A percentile compares a stretch with the other conserved stretches of the same genome.
Conservation (phyloP, 2,888 invertebrate genomes). For the Tetramorium bicarinatum region DNA sequence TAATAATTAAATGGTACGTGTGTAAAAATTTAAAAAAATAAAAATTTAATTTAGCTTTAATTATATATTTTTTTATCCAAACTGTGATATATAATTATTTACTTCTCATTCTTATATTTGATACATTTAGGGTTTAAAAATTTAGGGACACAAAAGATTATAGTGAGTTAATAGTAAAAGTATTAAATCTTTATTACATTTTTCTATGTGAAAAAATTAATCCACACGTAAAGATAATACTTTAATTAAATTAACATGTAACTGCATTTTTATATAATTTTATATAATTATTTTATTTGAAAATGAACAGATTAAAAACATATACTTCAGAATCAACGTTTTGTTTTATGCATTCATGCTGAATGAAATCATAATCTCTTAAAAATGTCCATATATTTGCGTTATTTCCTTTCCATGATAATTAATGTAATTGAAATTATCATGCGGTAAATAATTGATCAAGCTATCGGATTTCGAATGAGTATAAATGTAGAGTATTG, state of each 20-base stretch:
- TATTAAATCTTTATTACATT: background rate
- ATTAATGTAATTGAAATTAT: slow-evolving; percentile 34
- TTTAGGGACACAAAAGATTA: background rate
- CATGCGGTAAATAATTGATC: slow-evolving; percentile 20
- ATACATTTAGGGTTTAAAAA: background rate
- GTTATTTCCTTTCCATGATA: background rate
- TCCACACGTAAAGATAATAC: background rate
- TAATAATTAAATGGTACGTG: no score
- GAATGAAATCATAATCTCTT: background rate
- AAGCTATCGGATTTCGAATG: slow-evolving; percentile 19
- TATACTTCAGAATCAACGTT: background rate
- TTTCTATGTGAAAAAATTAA: background rate
- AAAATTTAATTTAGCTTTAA: background rate
- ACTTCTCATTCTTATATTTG: background rate
- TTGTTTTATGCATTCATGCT: background rate
- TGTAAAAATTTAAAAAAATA: background rate
- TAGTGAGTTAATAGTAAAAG: background rate
- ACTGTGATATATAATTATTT: background rate
- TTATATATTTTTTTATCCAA: background rate
- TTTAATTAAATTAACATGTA: background rate
- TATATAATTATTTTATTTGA: background rate
- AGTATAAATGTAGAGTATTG: background rate
- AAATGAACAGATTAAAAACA: background rate
- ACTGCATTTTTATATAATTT: background rate
- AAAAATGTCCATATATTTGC: background rate